A percentile compares a stretch with the other conserved stretches of the same genome.
Evolutionary conservation across 2,113 vertebrate species (phyloP).

Genomic region (Brachypteracias leptosomus): DNA sequence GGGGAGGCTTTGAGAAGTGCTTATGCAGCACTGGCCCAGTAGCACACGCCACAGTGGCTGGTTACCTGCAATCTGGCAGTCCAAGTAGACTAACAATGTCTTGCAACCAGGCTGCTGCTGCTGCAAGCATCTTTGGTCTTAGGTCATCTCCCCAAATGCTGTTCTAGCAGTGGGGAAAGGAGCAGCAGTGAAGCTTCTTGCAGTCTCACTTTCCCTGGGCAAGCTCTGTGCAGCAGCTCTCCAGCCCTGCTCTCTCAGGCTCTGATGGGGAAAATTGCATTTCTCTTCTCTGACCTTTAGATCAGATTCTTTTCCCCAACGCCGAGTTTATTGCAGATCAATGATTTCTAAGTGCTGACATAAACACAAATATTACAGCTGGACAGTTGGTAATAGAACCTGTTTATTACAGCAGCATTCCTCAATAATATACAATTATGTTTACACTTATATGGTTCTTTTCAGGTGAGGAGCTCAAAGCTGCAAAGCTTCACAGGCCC

Average conservation of each 20-base stretch:
- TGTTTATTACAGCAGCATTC: constrained; percentile 28
- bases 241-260: background rate
- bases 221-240: background rate
- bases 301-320: background rate
- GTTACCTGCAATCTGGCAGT: background rate
- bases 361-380: constrained; percentile 56
- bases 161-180: background rate
- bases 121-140: background rate
- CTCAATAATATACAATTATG: constrained; percentile 15
- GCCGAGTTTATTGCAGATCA: constrained; percentile 25
- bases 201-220: background rate
- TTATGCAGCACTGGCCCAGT: background rate
- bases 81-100: background rate
- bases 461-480: background rate
- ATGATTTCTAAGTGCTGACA: constrained; percentile 58
- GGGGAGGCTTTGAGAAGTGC: background rate
- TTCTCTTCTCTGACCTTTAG: constrained; percentile 12
- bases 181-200: background rate
- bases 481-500: background rate
- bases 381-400: constrained; percentile 12
- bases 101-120: background rate
- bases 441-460: background rate
- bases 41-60: background rate
- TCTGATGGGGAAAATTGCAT: background rate
- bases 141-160: background rate